A percentile compares a stretch with the other conserved stretches of the same genome.
These are phyloP conservation scores for Deroptyus accipitrinus DNA, from an alignment of 2,113 vertebrate species.

Conservation along the genomic window DNA sequence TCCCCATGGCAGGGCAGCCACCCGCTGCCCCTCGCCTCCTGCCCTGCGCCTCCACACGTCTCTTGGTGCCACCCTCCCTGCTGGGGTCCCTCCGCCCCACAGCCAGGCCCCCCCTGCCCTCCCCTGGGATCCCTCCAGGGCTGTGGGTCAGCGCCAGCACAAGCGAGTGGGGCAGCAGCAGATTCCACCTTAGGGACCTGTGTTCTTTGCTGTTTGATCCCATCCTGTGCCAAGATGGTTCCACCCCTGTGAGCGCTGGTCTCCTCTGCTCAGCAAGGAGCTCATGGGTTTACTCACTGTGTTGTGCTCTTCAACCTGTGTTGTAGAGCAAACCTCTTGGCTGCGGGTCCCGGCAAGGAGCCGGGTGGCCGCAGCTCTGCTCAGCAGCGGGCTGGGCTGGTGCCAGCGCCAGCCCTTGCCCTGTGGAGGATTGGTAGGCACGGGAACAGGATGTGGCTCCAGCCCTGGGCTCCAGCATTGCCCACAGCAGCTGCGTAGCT, in stretches of 20 bases:
- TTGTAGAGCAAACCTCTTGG: neutral
- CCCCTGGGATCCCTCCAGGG: fast-evolving
- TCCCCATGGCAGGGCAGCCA: neutral
- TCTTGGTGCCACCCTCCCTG: neutral
- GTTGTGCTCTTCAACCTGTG: neutral
- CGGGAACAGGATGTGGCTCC: neutral
- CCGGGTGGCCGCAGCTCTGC: neutral
- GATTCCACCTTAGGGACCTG: fast-evolving
- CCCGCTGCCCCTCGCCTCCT: neutral
- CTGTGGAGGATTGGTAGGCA: neutral
- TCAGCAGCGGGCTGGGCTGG: neutral
- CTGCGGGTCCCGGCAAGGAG: neutral
- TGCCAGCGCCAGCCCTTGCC: fast-evolving
- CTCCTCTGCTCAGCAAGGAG: neutral
- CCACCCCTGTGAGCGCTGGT: neutral
- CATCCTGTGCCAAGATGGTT: neutral
- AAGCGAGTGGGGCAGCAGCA: neutral
- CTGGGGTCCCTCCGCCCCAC: neutral
- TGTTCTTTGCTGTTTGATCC: neutral
- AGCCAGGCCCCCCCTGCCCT: neutral
- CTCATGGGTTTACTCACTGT: neutral
- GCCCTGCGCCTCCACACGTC: fast-evolving
- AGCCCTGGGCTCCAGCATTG: neutral
- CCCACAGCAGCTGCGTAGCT: neutral
- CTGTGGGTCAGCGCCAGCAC: neutral